phyloP scores from a whole-genome alignment of 2,888 invertebrate species.

The Galeruca laticollis region DNA sequence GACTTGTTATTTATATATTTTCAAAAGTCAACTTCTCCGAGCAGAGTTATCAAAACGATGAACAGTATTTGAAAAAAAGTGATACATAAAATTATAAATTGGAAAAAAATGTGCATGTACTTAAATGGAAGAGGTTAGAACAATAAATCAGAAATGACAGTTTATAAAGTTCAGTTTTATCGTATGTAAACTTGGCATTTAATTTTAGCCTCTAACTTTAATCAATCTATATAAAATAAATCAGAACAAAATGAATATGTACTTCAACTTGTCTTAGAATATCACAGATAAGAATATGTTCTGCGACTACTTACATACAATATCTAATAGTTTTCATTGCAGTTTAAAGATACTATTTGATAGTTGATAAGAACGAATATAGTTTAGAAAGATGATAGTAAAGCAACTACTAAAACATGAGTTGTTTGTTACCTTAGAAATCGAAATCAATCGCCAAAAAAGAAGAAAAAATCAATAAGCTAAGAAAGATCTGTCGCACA shows the following conservation, averaged over 20 bases:
- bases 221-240: slow-evolving; percentile 1
- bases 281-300: not conserved
- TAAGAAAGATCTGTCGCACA: slow-evolving; percentile 48
- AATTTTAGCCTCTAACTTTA: not conserved
- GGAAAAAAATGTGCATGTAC: no score
- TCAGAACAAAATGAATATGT: not conserved
- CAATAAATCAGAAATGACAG: slow-evolving; percentile 3
- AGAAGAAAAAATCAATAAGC: slow-evolving; percentile 54
- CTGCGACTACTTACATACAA: not conserved
- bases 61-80: not conserved
- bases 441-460: slow-evolving; percentile 53
- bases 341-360: no score
- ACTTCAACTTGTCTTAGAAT: no score
- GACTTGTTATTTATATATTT: no score
- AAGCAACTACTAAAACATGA: slow-evolving; percentile 40
- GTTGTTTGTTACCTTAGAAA: slow-evolving; percentile 48
- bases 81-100: not conserved
- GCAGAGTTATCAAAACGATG: no score
- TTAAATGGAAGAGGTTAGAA: slow-evolving; percentile 1
- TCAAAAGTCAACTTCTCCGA: no score
- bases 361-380: not conserved
- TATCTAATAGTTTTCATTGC: no score
- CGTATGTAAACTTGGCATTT: slow-evolving; percentile 6
- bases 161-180: not conserved
- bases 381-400: slow-evolving; percentile 20